These are phyloP conservation scores for Chiloscyllium punctatum DNA, from an alignment of 2,797 vertebrate genomes.

Conservation along the genomic window DNA sequence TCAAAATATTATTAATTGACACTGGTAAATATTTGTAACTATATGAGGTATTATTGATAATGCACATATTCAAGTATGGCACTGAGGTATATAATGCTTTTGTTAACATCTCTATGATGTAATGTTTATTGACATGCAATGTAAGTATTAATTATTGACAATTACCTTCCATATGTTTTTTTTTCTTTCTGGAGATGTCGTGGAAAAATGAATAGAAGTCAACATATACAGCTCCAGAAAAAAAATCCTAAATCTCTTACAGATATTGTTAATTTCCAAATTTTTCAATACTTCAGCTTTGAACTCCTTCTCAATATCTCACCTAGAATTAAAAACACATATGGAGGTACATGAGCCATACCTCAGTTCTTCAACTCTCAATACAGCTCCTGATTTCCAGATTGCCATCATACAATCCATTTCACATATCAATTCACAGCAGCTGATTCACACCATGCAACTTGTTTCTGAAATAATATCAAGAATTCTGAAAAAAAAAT, in stretches of 20 bases:
- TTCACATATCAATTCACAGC: not conserved
- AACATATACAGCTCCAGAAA: not conserved
- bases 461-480: not conserved
- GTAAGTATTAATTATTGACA: not conserved
- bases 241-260: not conserved
- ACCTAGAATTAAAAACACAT: not conserved
- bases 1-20: no score
- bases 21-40: no score
- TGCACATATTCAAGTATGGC: not conserved
- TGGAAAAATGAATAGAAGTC: not conserved
- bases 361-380: not conserved
- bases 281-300: not conserved
- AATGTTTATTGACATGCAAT: not conserved
- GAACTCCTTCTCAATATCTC: not conserved
- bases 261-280: not conserved
- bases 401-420: not conserved
- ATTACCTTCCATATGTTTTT: not conserved
- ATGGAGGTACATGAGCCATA: not conserved
- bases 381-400: not conserved
- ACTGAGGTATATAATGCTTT: not conserved
- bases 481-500: not conserved
- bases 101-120: not conserved
- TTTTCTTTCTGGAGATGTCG: not conserved
- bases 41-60: not conserved
- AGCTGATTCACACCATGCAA: constrained; percentile 9